Conservation (phyloP, 23 tunicate species). For the Clavelina lepadiformis region DNA sequence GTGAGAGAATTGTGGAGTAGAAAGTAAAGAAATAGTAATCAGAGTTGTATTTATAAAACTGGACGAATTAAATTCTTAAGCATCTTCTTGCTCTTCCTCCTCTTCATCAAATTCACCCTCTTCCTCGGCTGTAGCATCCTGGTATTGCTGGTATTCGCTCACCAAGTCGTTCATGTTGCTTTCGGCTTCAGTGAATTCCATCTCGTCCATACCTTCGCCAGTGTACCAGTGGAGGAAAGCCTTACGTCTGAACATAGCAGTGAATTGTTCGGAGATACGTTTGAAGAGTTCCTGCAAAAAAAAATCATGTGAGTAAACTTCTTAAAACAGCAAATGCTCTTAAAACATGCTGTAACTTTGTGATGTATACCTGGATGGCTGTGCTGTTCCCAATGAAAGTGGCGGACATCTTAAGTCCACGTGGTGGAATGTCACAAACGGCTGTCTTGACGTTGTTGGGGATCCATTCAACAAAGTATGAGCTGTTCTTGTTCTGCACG, state of each 20-base stretch:
- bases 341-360: too few relatives aligned
- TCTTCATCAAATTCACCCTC: constrained; percentile 92
- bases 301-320: background rate
- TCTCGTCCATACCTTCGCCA: constrained; percentile 99
- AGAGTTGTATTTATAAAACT: too few relatives aligned
- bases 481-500: constrained; percentile 95
- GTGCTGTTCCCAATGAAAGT: constrained; percentile 94
- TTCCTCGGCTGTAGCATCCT: constrained; percentile 88
- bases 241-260: constrained; percentile 95
- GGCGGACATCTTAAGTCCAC: constrained; percentile 91
- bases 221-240: constrained; percentile 99
- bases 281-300: constrained; percentile 73
- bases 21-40: too few relatives aligned
- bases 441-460: constrained; percentile 98
- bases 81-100: constrained; percentile 63
- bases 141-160: constrained; percentile 94
- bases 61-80: too few relatives aligned
- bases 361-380: constrained; percentile 93
- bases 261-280: constrained; percentile 90
- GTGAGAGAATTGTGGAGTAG: too few relatives aligned
- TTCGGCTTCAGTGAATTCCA: constrained; percentile 98
- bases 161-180: constrained; percentile 97
- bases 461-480: constrained; percentile 96
- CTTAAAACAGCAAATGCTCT: too few relatives aligned
- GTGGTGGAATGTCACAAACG: constrained; percentile 94